phyloP scores from a whole-genome alignment of 92 coral and sea anemone genomes.

The Actinostola sp. region DNA sequence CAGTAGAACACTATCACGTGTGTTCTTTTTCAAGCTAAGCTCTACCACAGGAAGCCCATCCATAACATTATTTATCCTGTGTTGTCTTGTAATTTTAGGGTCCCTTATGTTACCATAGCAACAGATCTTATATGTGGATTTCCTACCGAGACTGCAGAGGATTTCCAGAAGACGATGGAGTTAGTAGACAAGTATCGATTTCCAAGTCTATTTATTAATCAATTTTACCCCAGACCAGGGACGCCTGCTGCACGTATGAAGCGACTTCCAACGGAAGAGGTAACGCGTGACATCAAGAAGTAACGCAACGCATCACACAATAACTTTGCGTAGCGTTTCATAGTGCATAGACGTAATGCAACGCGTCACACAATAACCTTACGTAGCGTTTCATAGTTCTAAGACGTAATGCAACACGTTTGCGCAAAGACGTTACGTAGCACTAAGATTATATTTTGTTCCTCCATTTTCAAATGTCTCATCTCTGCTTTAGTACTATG shows the following conservation, averaged over 20 bases:
- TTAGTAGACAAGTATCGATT: constrained; percentile 86
- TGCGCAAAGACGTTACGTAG: too few species aligned
- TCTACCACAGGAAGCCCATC: too few species aligned
- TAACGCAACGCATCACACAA: too few species aligned
- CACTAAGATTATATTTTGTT: too few species aligned
- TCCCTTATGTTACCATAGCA: constrained; percentile 89
- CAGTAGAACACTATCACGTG: neutral
- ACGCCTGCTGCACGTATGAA: constrained; percentile 99
- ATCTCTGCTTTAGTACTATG: too few species aligned
- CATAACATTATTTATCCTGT: neutral
- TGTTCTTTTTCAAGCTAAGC: neutral
- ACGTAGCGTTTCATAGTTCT: too few species aligned
- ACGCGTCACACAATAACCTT: too few species aligned
- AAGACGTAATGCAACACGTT: too few species aligned
- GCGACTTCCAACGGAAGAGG: constrained; percentile 93
- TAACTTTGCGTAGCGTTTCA: too few species aligned
- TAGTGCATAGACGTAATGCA: too few species aligned
- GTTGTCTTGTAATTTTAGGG: constrained; percentile 44
- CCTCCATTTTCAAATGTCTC: too few species aligned
- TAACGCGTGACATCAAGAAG: constrained; percentile 10
- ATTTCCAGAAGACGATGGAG: constrained; percentile 87
- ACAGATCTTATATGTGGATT: constrained; percentile 98
- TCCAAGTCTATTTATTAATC: constrained; percentile 92
- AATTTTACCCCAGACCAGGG: too few species aligned
- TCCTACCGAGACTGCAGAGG: constrained; percentile 93